These are phyloP conservation scores for Philopedon plagiatum DNA, from an alignment of 2,888 invertebrate genomes.

Conservation along the genomic window DNA sequence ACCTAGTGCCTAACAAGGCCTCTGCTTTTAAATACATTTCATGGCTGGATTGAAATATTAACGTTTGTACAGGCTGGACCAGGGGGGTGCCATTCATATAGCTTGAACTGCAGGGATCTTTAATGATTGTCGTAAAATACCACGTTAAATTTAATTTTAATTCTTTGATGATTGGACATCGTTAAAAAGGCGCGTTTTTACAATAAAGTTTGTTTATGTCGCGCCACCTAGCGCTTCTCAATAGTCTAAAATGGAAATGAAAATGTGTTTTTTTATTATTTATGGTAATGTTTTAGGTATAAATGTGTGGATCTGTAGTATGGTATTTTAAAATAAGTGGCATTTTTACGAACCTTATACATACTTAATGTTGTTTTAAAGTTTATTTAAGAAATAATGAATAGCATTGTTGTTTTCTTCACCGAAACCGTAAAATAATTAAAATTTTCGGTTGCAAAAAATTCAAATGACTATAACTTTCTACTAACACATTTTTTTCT, in stretches of 20 bases:
- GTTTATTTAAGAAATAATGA: neutral
- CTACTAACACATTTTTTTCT: no score
- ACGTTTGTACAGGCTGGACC: conserved; percentile 63
- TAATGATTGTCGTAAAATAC: conserved; percentile 54
- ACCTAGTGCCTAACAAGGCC: conserved; percentile 69
- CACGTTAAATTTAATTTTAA: conserved; percentile 57
- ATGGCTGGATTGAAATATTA: conserved; percentile 67
- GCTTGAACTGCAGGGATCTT: conserved; percentile 44
- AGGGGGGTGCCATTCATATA: conserved; percentile 65
- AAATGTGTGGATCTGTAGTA: conserved; percentile 1
- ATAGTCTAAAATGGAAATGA: conserved; percentile 36
- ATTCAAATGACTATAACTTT: no score
- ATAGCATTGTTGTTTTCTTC: no score
- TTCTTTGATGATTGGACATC: conserved; percentile 56
- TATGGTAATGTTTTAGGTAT: conserved; percentile 29
- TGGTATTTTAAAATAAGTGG: conserved; percentile 2
- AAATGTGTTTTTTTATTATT: conserved; percentile 35
- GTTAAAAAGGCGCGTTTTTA: conserved; percentile 53
- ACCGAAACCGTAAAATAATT: no score
- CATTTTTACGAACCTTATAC: conserved; percentile 7
- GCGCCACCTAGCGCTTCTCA: conserved; percentile 47
- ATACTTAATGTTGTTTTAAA: neutral
- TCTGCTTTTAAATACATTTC: conserved; percentile 66
- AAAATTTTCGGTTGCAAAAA: no score
- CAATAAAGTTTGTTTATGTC: conserved; percentile 52